Base-by-base conservation (phyloP, 2,888 invertebrate genomes). In the Melipona bicolor region DNA sequence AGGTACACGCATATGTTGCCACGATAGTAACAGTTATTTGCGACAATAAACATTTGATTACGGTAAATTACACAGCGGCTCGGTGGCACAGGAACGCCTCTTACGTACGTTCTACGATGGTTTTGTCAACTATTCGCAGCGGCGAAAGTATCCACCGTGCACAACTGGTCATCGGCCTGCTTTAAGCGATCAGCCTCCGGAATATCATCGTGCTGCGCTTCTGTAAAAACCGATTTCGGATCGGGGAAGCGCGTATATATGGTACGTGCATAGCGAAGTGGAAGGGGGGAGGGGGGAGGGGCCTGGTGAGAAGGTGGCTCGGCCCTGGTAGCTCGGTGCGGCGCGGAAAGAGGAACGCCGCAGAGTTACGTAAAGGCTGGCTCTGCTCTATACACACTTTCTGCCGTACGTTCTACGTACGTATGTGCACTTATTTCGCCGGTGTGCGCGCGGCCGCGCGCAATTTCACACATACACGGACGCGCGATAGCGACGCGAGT, bases 311-410 rank as follows among this genome's bases (percentile, higher is more conserved):
- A 32, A 49, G 62, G 15, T 86, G 27, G 77, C 27, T 27, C 90
- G 90, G 76, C 85, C 86, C 89, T 90, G 90, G 65, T 32, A 32
- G 32, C 61, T 43, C 75, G 83, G 73, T 76, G 82, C 62, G 80
- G 81, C 74, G 89, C 87, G 89, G 89, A 88, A 91, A 89, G 90
- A 90, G 87, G 90, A 87, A 84, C 90, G 85, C 77, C 84, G 88
- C 83, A 36, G 77, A 88, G 88, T 92, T 92, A 91, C 92, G 91
- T 91, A 92, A 92, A 92, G 89, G 87, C 80, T 83, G 82, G 82
- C 70, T 64, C 62, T 50, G 64, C 73, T 64, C 49, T 64, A 24
- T 36, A 54, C 64, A 54, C 68, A 27, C 68, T 36, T 24, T 3
- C 4, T 15, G 59, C 6, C n/a, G 68, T 43, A 67, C 73, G 36